Percentiles rank a stretch among this genome's conserved stretches.
These are phyloP conservation scores for Mormoops blainvillei DNA, from an alignment of 2,113 vertebrate genomes.

Conservation along the genomic window DNA sequence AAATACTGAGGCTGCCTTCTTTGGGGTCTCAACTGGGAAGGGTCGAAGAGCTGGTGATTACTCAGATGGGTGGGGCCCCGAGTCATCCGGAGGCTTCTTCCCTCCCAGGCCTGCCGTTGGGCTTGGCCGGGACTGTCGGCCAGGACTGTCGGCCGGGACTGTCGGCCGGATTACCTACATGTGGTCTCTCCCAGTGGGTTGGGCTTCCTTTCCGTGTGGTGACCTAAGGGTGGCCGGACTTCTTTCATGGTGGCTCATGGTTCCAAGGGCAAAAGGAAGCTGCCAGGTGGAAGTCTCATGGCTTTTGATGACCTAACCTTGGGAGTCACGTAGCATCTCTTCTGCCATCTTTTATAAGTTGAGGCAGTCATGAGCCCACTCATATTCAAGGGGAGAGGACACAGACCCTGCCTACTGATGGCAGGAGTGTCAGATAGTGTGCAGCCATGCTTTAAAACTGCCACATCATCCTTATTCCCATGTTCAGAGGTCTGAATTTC, in stretches of 20 bases:
- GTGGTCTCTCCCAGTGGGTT: background rate
- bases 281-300: background rate
- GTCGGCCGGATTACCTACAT: accelerated
- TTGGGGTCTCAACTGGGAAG: background rate
- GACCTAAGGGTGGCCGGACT: background rate
- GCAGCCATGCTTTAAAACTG: background rate
- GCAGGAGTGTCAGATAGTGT: background rate
- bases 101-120: background rate
- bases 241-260: background rate
- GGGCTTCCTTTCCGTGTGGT: background rate
- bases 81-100: background rate
- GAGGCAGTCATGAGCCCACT: background rate
- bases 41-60: background rate
- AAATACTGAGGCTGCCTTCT: background rate
- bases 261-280: background rate
- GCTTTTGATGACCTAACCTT: background rate
- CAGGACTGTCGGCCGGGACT: too few species aligned
- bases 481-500: background rate
- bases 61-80: background rate
- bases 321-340: background rate
- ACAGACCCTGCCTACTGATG: background rate
- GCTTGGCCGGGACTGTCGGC: too few species aligned
- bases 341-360: background rate
- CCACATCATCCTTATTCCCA: background rate
- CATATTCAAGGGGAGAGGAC: background rate